Percentiles rank a stretch among this genome's conserved stretches.
These are phyloP conservation scores for Macroglossus sobrinus DNA, from an alignment of 2,113 vertebrate species.

Conservation along the genomic window DNA sequence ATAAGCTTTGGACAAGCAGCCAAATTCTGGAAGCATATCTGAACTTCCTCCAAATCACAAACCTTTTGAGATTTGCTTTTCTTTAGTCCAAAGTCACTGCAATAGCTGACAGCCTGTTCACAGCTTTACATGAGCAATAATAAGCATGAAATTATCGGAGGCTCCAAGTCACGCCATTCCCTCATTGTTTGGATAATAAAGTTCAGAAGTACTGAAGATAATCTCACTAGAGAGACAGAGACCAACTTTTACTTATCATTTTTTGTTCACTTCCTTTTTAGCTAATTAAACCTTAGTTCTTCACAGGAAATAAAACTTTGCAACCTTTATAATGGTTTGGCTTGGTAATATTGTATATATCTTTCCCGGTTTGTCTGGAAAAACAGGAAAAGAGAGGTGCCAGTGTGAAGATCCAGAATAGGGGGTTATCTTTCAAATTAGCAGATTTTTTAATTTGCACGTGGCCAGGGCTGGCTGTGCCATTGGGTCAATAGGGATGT, in stretches of 20 bases:
- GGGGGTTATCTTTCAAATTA: constrained; percentile 81
- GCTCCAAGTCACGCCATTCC: constrained; percentile 79
- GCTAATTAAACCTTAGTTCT: constrained; percentile 85
- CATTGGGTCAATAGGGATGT: background rate
- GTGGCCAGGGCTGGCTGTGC: constrained; percentile 55
- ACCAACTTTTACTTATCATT: constrained; percentile 84
- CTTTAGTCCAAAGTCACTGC: constrained; percentile 59
- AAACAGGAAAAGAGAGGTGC: constrained; percentile 85
- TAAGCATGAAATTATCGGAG: constrained; percentile 80
- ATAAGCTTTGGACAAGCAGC: constrained; percentile 51
- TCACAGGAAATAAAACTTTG: constrained; percentile 84
- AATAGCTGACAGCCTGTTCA: constrained; percentile 72
- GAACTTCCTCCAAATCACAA: constrained; percentile 71
- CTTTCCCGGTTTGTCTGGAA: constrained; percentile 80
- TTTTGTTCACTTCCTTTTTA: constrained; percentile 84
- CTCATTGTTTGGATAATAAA: constrained; percentile 86
- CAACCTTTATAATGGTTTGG: constrained; percentile 81
- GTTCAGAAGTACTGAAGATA: constrained; percentile 86
- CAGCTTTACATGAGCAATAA: constrained; percentile 78
- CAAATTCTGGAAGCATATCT: constrained; percentile 66
- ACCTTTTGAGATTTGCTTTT: constrained; percentile 72
- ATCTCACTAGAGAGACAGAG: constrained; percentile 83
- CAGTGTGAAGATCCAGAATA: constrained; percentile 78
- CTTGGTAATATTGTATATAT: constrained; percentile 81
- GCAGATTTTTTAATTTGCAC: constrained; percentile 74